Evolutionary conservation across 2,888 invertebrate genomes (phyloP).

Genomic region (Ptilodon capucinus): DNA sequence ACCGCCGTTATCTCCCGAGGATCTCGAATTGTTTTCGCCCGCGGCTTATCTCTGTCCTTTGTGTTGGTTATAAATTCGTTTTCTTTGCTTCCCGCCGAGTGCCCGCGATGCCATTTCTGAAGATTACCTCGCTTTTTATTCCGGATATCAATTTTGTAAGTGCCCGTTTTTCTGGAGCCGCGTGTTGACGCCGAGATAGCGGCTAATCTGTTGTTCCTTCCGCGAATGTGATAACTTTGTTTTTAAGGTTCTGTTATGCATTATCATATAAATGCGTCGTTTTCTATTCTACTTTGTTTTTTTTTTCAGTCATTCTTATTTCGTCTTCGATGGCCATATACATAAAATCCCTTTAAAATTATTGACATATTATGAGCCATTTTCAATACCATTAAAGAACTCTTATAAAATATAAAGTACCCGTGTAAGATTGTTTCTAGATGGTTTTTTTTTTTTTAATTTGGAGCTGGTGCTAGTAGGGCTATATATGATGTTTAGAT

Average conservation of each 20-base stretch:
- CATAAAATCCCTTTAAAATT: no score
- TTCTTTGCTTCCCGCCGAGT: conserved; percentile 39
- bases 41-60: conserved; percentile 50
- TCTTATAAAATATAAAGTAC: no score
- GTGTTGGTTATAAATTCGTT: conserved; percentile 50
- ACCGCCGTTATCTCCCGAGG: conserved; percentile 37
- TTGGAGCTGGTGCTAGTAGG: no score
- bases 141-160: conserved; percentile 39
- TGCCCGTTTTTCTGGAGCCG: conserved; percentile 25
- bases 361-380: no score
- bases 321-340: no score
- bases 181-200: conserved; percentile 33
- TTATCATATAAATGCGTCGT: no score
- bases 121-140: conserved; percentile 39
- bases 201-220: conserved; percentile 15
- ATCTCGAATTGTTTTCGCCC: conserved; percentile 53
- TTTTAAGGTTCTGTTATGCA: conserved; percentile 25
- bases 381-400: no score
- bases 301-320: no score
- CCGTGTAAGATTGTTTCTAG: no score
- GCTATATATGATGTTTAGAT: no score
- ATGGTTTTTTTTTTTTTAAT: no score
- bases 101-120: conserved; percentile 34
- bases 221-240: conserved; percentile 20
- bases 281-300: no score